Conservation (phyloP, 30 jellyfish, hydroid and myxozoan genomes). For the Pelagia noctiluca region DNA sequence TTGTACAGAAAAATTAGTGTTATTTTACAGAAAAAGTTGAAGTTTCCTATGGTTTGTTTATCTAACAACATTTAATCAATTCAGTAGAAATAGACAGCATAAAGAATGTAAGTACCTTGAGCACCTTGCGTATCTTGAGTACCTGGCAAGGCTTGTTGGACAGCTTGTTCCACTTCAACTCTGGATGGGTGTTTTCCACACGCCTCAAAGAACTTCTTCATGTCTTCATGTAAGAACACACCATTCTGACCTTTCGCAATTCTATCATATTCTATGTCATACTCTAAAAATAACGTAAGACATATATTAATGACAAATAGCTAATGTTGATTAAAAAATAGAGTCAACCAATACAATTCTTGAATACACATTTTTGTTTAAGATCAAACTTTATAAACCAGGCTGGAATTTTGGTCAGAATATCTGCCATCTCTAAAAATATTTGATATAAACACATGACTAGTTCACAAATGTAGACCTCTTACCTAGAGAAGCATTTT, state of each 20-base stretch:
- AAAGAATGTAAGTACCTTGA: too few relatives aligned
- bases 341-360: neutral
- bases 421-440: neutral
- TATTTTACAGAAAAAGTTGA: too few relatives aligned
- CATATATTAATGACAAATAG: neutral
- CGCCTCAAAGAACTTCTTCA: constrained; percentile 75
- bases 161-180: constrained; percentile 68
- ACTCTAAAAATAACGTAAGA: constrained; percentile 49
- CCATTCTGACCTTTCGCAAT: constrained; percentile 53
- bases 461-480: neutral
- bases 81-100: too few relatives aligned
- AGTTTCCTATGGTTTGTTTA: too few relatives aligned
- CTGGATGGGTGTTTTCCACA: constrained; percentile 79
- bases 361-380: neutral
- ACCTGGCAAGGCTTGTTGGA: constrained; percentile 57
- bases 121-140: too few relatives aligned
- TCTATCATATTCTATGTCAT: constrained; percentile 82
- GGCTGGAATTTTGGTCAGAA: neutral
- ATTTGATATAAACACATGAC: neutral
- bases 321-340: neutral
- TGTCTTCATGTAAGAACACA: constrained; percentile 57
- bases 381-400: neutral
- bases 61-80: too few relatives aligned
- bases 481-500: too few relatives aligned
- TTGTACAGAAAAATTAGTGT: too few relatives aligned